Base-by-base conservation (phyloP, 2,888 invertebrate species). In the Macrosoma leucophasiata region DNA sequence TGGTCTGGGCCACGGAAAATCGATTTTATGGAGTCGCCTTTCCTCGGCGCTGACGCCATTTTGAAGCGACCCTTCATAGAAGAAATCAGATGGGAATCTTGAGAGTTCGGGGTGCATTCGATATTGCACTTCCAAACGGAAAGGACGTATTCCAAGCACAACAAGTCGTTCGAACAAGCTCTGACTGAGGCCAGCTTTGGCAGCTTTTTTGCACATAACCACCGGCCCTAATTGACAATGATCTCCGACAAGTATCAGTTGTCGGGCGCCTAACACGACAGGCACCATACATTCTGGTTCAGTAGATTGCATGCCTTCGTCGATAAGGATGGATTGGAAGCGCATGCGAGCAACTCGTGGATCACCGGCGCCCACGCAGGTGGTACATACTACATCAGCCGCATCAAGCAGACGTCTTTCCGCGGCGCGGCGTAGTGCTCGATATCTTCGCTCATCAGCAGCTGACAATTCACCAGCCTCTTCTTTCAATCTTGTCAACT, bases 261-360 rank as follows among this genome's bases (percentile, higher is more conserved):
- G 98, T 52, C 97, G 91, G 4, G 98, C 98, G 7, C 99, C 99
- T 3, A 98, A 86, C 0, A 99, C 97, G 0, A 99, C 97, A 0
- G 99, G 98, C 10, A 99, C 98, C 97, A 99, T 97, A 62, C 98
- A 98, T 62, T 98, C 98, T 0, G 98, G 98, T 64, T 96, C 95
- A 0, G 98, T 98, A 0, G 97, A 96, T 73, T 97, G 97, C 91
- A 96, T 96, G 56, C 95, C 96, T 70, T 98, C 98, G 65, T 98
- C 98, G 45, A 98, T 98, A 7, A 98, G 87, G 51, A 98, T 97
- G 12, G 96, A 96, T 46, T 96, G 93, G 82, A 98, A 98, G 61
- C 97, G 95, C 64, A 98, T 90, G 33, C 96, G 88, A 1, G 92
- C 90, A n/a, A 99, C 84, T 11, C 99, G 85, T 0, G 96, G 95